Evolutionary conservation across 2,113 vertebrate genomes (phyloP).

Genomic region (Cacatua alba): DNA sequence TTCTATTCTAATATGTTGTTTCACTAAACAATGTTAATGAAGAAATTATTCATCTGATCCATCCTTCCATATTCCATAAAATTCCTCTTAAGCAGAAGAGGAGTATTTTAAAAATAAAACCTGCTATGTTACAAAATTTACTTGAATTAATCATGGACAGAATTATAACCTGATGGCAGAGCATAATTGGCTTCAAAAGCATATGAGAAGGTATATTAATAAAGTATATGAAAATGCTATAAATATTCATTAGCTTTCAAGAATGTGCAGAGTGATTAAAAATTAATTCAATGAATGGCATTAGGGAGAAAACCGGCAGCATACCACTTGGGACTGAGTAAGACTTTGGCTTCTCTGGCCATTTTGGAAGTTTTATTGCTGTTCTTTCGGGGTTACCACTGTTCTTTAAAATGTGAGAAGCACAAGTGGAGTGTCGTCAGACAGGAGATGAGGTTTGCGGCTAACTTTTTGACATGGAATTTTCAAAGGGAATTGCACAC

Average conservation of each 20-base stretch:
- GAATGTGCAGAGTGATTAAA: conserved; percentile 24
- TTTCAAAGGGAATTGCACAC: background rate
- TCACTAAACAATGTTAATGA: background rate
- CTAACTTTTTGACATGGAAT: background rate
- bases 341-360: background rate
- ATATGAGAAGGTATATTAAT: conserved; percentile 25
- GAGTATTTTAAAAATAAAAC: conserved; percentile 35
- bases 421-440: background rate
- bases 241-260: conserved; percentile 41
- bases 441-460: background rate
- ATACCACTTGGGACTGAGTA: background rate
- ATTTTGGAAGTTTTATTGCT: background rate
- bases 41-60: background rate
- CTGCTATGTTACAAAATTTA: background rate
- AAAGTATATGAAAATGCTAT: conserved; percentile 18
- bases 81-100: background rate
- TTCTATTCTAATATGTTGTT: background rate
- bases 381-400: background rate
- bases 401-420: background rate
- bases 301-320: background rate
- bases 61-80: background rate
- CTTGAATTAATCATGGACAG: conserved; percentile 9
- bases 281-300: background rate
- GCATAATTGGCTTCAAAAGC: background rate
- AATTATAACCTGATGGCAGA: conserved; percentile 9